Conservation (phyloP, 1,140 invertebrate species). For the Idris sp. region DNA sequence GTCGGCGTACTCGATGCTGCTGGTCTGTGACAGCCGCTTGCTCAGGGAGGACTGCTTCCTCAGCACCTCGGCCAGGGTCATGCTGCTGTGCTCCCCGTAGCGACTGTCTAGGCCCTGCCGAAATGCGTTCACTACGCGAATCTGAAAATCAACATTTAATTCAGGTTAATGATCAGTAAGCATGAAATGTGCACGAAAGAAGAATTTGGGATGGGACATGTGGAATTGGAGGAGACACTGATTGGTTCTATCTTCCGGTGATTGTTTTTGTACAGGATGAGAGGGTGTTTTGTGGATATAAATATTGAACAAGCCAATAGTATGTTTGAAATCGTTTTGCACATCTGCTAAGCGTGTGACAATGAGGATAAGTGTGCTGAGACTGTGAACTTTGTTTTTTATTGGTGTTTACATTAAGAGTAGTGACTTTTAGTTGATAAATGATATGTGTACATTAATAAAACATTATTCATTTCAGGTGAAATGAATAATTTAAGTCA, state of each 20-base stretch:
- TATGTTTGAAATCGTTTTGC: slow-evolving; percentile 4
- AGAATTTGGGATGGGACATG: too few relatives aligned
- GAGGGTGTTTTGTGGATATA: neutral
- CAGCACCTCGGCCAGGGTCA: slow-evolving; percentile 91
- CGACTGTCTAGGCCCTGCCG: slow-evolving; percentile 97
- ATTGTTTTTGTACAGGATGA: slow-evolving; percentile 2
- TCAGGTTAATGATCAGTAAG: slow-evolving; percentile 10
- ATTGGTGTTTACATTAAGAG: too few relatives aligned
- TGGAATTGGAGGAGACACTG: neutral
- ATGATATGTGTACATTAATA: too few relatives aligned
- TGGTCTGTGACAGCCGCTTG: slow-evolving; percentile 92
- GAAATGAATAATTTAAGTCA: too few relatives aligned
- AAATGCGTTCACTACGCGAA: slow-evolving; percentile 99
- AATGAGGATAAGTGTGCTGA: neutral
- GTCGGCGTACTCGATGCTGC: slow-evolving; percentile 94
- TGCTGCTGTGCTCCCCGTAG: slow-evolving; percentile 93
- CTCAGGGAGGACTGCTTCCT: slow-evolving; percentile 93
- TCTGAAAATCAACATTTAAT: slow-evolving; percentile 83
- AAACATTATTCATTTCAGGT: too few relatives aligned
- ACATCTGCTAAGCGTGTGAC: slow-evolving; percentile 20
- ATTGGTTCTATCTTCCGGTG: slow-evolving; percentile 41
- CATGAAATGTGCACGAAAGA: too few relatives aligned
- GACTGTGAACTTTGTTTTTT: neutral
- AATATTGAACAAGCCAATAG: slow-evolving; percentile 12
- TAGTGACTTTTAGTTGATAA: too few relatives aligned